Conservation (phyloP, 2,797 vertebrate genomes). For the Alouatta caraya region DNA sequence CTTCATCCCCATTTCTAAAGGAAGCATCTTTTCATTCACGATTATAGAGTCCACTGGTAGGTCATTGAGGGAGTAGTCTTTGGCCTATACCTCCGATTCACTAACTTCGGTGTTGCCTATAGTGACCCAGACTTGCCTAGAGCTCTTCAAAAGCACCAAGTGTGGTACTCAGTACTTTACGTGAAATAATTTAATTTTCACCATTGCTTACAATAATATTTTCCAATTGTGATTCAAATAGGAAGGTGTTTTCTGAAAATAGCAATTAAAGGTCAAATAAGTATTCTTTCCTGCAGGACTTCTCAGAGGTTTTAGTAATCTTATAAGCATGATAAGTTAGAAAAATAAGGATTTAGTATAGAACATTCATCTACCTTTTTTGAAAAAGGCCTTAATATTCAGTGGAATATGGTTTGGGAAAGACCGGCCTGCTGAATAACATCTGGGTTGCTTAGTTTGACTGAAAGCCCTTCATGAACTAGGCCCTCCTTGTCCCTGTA, state of each 20-base stretch:
- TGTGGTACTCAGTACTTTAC: not conserved
- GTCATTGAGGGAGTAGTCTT: not conserved
- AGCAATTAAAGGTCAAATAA: not conserved
- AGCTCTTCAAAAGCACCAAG: not conserved
- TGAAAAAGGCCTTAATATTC: not conserved
- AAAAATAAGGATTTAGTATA: not conserved
- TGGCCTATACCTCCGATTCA: not conserved
- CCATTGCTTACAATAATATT: not conserved
- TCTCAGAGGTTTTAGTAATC: not conserved
- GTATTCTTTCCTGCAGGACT: not conserved
- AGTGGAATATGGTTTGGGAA: not conserved
- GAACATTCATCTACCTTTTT: not conserved
- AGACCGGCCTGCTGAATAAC: not conserved
- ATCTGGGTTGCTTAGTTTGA: not conserved
- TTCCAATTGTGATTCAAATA: not conserved
- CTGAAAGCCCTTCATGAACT: not conserved
- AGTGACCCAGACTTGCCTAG: not conserved
- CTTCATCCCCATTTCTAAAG: not conserved
- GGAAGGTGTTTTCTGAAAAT: not conserved
- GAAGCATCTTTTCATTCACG: not conserved
- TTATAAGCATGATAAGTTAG: not conserved
- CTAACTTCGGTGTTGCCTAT: not conserved
- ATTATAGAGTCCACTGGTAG: not conserved
- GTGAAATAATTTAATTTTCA: not conserved
- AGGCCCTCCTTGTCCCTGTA: not conserved